Base-by-base conservation (phyloP, 2,888 invertebrate genomes). In the Cerceris ruficornis region DNA sequence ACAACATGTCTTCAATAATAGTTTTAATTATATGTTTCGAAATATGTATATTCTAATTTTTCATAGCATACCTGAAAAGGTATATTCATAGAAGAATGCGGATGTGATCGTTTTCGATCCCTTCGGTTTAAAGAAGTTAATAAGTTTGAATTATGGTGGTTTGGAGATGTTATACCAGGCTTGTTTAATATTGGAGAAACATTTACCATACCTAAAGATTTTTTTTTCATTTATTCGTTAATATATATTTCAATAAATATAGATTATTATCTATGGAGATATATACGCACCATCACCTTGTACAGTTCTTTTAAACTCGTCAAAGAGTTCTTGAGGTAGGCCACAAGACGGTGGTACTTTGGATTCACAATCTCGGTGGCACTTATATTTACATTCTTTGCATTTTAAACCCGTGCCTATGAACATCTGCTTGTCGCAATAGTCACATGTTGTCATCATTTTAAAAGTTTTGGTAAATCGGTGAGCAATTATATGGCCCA, bases 261-360 rank as follows among this genome's bases (percentile, higher is more conserved):
- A 28, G 1, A 28, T 28, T 4, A 28, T 28, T 28, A 57, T 54
- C 11, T 15, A 13, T 15, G 46, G 13, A 60, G 4, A 11, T 50
- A 11, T 55, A 7, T 69, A 58, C 79, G 86, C 89, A 93, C 93
- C 95, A 88, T 96, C 95, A 90, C 95, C 94, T 84, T 95, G 95
- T 89, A 96, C 93, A 85, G 95, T 95, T 90, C 95, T 95, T 90
- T 96, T 96, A 91, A 98, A 98, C 81, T 96, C 96, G 79, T 96
- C 95, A 41, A 98, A 95, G 84, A 96, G 95, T 91, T 96, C 97
- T 13, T 95, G 95, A n/a, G 98, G 97, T 84, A 98, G 93, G 42
- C 97, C 98, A 93, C 99, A 99, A 50, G 98, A 97, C 0, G 98
- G 97, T 83, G 98, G 97, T 84, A 98, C 98, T 93, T 97, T 97